These are phyloP conservation scores for Sparidentex hasta DNA, from an alignment of 2,797 vertebrate species.

Conservation along the genomic window DNA sequence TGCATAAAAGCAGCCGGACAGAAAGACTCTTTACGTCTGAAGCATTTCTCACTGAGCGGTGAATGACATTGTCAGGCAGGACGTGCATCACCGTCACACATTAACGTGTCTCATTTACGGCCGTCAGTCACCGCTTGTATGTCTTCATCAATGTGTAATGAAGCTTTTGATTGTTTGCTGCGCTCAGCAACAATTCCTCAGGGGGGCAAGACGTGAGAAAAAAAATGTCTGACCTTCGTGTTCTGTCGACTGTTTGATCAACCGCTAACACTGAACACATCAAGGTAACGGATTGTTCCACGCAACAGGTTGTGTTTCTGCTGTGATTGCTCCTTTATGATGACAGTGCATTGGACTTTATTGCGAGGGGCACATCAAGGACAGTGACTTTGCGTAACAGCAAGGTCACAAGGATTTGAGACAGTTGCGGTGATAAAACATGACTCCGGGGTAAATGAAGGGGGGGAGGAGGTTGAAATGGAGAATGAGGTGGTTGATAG, in stretches of 20 bases:
- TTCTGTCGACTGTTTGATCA: conserved; percentile 9
- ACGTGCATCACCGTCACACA: conserved; percentile 13
- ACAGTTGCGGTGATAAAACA: conserved; percentile 35
- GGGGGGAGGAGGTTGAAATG: conserved; percentile 5
- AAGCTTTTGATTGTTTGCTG: conserved; percentile 40
- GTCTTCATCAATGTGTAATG: conserved; percentile 47
- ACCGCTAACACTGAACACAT: conserved; percentile 13
- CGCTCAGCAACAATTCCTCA: conserved; percentile 32
- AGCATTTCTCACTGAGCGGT: neutral
- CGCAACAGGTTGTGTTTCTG: conserved; percentile 13
- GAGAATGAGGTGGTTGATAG: conserved; percentile 34
- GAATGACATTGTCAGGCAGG: neutral
- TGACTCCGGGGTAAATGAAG: conserved; percentile 31
- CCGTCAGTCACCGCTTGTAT: neutral
- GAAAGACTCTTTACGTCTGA: neutral
- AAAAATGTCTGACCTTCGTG: conserved; percentile 22
- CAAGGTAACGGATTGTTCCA: conserved; percentile 21
- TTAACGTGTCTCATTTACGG: neutral
- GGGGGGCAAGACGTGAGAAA: neutral
- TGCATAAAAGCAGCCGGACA: too few species aligned
- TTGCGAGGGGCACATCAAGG: conserved; percentile 17
- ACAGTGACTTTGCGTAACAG: conserved; percentile 27
- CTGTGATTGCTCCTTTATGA: conserved; percentile 27
- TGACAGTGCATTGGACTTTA: conserved; percentile 18
- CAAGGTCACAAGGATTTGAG: conserved; percentile 40